phyloP scores from a whole-genome alignment of 2,888 invertebrate species.

The Pocota personata region DNA sequence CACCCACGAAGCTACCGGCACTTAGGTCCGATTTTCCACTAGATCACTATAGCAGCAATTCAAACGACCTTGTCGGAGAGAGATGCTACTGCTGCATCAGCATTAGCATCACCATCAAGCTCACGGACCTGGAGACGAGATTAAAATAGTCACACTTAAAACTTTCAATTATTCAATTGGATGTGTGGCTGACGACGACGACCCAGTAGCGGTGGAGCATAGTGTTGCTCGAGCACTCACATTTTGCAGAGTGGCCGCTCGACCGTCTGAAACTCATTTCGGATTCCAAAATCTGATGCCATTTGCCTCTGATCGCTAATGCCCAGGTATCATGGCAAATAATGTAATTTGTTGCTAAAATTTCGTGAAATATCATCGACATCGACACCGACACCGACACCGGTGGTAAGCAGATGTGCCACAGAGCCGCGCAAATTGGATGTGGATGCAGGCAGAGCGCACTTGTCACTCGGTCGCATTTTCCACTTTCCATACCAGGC shows the following conservation, averaged over 20 bases:
- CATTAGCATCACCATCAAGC: too few relatives aligned
- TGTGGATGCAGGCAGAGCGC: slow-evolving; percentile 30
- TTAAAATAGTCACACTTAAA: slow-evolving; percentile 74
- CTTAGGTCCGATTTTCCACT: slow-evolving; percentile 66
- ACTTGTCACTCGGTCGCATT: slow-evolving; percentile 55
- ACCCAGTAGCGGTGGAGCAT: neutral
- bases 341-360: slow-evolving; percentile 73
- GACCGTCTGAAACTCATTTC: slow-evolving; percentile 41
- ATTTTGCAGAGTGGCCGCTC: neutral
- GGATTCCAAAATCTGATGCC: slow-evolving; percentile 73
- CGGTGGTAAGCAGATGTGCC: slow-evolving; percentile 51
- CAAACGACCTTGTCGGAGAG: slow-evolving; percentile 64
- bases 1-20: slow-evolving; percentile 67
- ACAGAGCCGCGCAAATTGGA: slow-evolving; percentile 62
- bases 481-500: slow-evolving; percentile 31
- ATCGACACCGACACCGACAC: slow-evolving; percentile 1
- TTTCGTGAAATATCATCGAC: slow-evolving; percentile 69
- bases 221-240: neutral
- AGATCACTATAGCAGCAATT: slow-evolving; percentile 35
- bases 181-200: slow-evolving; percentile 40
- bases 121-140: slow-evolving; percentile 54
- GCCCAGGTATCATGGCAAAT: slow-evolving; percentile 68
- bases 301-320: slow-evolving; percentile 65
- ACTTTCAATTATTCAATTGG: slow-evolving; percentile 73
- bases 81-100: slow-evolving; percentile 15